Conservation (phyloP, 2,888 invertebrate genomes). For the Caenorhabditis doughertyi region DNA sequence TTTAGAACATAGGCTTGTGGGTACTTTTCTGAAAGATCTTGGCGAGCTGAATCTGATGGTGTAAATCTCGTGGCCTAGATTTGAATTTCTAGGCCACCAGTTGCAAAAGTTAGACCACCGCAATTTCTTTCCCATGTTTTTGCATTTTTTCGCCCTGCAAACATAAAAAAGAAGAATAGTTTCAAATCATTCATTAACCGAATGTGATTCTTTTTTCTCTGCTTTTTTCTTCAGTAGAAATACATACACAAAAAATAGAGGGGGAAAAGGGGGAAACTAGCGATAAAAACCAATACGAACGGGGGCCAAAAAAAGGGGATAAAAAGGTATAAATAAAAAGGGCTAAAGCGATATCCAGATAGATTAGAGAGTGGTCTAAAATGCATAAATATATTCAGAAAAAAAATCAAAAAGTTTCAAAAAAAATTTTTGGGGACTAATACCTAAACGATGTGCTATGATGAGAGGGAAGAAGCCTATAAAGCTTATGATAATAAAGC, state of each 20-base stretch:
- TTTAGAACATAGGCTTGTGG: too few species aligned
- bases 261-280: not conserved
- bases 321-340: not conserved
- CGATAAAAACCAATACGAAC: not conserved
- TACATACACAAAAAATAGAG: not conserved
- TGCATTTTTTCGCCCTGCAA: not conserved
- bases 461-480: constrained; percentile 26
- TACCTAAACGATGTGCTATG: constrained; percentile 54
- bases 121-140: not conserved
- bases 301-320: constrained; percentile 20
- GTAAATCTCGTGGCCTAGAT: not conserved
- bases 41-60: too few species aligned
- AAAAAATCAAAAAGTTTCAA: not conserved
- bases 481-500: constrained; percentile 45
- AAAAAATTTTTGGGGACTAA: constrained; percentile 13
- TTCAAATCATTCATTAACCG: not conserved
- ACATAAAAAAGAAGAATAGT: not conserved
- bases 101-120: not conserved
- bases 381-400: constrained; percentile 30
- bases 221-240: not conserved
- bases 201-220: not conserved
- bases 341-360: not conserved
- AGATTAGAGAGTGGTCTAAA: constrained; percentile 23
- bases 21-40: not conserved
- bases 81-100: constrained; percentile 3